Evolutionary conservation across 2,888 invertebrate genomes (phyloP), one percentile per base, ranked within the genome.

Genomic region (Leucozona laternaria): DNA sequence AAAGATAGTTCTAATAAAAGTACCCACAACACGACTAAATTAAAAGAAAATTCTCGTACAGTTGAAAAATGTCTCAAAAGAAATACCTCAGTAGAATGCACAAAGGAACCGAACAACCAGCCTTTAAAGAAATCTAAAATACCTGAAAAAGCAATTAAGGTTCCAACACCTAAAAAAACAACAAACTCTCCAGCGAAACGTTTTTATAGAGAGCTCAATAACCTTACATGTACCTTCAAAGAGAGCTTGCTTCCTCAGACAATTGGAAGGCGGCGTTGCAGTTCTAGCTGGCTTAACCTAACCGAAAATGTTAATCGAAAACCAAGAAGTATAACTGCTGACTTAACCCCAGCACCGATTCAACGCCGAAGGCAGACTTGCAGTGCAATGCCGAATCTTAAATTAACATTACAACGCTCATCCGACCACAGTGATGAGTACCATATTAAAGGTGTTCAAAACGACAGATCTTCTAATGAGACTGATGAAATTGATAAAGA

Each of bases 191-290:
- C 34, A 0, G 0, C 6, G 2, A 66, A 28, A 31, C 72, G 55
- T 55, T 50, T 40, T 4, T 53, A 11, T 60, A 66, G 85, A 22
- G 85, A 85, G 17, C 77, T 85, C 0, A 72, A 43, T 40, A 85
- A 85, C 34, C 72, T 85, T 11, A 68, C 60, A 10, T 80, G 80
- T 17, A 77, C 85, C 2, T 68, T 85, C 22, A 4, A 22, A 4
- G 72, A 73, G 2, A 85, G 75, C 37, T 28, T 31, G 0, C n/a
- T 79, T 1, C 45, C 45, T 37, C 62, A 76, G n/a, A 11, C 37
- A 58, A 66, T 57, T 8, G 64, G 66, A 5, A 79, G 71, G 34
- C 75, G 79, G 2, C 75, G 66, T 6, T 76, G 79, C 10, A 66
- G 48, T 37, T 13, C 50, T 3, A n/a, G 4, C 28, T 20, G 17